phyloP scores from a whole-genome alignment of 2,888 invertebrate species.

The Cyrtodaria siliqua region DNA sequence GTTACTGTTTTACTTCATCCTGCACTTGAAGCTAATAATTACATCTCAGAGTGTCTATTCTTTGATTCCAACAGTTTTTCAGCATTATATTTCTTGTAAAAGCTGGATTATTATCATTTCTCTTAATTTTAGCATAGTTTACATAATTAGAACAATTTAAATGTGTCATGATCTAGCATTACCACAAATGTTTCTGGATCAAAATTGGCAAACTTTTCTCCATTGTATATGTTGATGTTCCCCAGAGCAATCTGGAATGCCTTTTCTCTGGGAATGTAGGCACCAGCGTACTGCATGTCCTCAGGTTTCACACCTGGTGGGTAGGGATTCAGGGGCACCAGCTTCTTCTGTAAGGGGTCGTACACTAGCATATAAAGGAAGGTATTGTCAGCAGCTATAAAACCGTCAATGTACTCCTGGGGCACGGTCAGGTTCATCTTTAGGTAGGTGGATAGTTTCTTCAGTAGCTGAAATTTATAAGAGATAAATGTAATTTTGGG shows the following conservation, averaged over 20 bases:
- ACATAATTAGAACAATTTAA: too few relatives aligned
- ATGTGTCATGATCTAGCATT: too few relatives aligned
- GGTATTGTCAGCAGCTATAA: slow-evolving; percentile 95
- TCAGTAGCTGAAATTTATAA: slow-evolving; percentile 89
- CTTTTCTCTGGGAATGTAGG: slow-evolving; percentile 88
- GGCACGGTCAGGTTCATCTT: slow-evolving; percentile 92
- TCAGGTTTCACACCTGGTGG: slow-evolving; percentile 88
- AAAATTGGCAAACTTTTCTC: slow-evolving; percentile 88
- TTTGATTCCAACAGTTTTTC: too few relatives aligned
- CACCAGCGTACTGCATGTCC: slow-evolving; percentile 89
- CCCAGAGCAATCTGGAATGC: slow-evolving; percentile 95
- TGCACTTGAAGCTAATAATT: too few relatives aligned
- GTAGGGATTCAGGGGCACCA: slow-evolving; percentile 92
- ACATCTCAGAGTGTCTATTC: too few relatives aligned
- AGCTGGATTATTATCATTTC: too few relatives aligned
- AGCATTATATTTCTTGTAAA: too few relatives aligned
- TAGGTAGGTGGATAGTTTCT: slow-evolving; percentile 91
- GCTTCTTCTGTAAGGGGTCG: slow-evolving; percentile 91
- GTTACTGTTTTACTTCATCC: too few relatives aligned
- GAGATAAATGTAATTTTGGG: too few relatives aligned
- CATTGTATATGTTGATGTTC: slow-evolving; percentile 93
- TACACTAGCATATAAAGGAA: slow-evolving; percentile 97
- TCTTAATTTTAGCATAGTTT: too few relatives aligned
- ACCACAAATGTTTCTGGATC: slow-evolving; percentile 83
- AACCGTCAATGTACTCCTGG: slow-evolving; percentile 94